Evolutionary conservation across 2,113 vertebrate genomes (phyloP).

Genomic region (Passerina amoena): DNA sequence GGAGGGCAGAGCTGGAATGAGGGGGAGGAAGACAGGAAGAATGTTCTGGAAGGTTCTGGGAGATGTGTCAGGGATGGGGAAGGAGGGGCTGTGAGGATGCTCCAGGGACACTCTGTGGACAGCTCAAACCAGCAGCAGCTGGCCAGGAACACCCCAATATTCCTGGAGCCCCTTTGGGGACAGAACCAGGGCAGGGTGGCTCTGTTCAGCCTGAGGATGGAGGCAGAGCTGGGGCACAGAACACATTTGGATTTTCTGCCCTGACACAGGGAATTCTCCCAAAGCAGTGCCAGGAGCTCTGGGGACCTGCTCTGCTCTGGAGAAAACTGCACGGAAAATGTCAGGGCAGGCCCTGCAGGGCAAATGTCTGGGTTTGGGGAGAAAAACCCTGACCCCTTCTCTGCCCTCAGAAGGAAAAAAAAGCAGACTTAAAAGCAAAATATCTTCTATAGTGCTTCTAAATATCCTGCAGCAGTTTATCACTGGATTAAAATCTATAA

Average conservation of each 20-base stretch:
- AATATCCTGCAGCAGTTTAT: background rate
- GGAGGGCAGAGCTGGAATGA: background rate
- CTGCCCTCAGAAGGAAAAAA: background rate
- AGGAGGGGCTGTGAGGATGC: background rate
- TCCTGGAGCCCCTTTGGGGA: background rate
- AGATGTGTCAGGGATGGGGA: background rate
- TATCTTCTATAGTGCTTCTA: background rate
- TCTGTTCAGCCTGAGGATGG: background rate
- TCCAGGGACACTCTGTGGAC: fast-evolving
- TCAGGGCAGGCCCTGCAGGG: background rate
- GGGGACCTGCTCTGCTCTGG: background rate
- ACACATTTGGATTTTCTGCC: background rate
- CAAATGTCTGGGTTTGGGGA: background rate
- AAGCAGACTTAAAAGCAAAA: background rate
- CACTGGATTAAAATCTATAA: background rate
- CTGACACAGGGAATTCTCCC: background rate
- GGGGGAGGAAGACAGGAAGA: background rate
- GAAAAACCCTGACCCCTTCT: background rate
- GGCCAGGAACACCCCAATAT: background rate
- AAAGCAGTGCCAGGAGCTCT: background rate
- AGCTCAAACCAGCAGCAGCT: background rate
- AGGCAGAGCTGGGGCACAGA: background rate
- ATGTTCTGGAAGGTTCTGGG: background rate
- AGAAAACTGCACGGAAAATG: background rate
- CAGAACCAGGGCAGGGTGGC: background rate